These are phyloP conservation scores for Cichlasoma orientale DNA, from an alignment of 2,797 vertebrate genomes.

Conservation along the genomic window DNA sequence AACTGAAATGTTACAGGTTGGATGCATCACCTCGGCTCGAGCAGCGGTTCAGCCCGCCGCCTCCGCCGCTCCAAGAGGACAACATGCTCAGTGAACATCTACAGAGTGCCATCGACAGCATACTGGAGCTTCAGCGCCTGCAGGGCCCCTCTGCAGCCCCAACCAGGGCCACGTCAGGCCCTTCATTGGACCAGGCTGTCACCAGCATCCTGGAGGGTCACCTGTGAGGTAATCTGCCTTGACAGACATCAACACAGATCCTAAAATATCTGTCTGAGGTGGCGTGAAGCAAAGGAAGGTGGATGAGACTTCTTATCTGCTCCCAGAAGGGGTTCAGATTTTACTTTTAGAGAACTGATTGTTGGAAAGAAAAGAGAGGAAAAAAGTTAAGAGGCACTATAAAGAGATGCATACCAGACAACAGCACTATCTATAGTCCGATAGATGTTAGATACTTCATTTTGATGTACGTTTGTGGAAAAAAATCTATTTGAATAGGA, in stretches of 20 bases:
- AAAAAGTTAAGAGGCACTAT: slow-evolving; percentile 60
- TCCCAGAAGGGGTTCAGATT: slow-evolving; percentile 41
- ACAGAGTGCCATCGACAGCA: slow-evolving; percentile 87
- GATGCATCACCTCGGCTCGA: slow-evolving; percentile 57
- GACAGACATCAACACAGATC: slow-evolving; percentile 9
- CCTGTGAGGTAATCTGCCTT: slow-evolving; percentile 63
- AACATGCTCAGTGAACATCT: slow-evolving; percentile 83
- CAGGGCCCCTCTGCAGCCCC: slow-evolving; percentile 75
- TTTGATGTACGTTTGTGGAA: slow-evolving; percentile 74
- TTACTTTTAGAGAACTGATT: slow-evolving; percentile 37
- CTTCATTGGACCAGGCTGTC: slow-evolving; percentile 78
- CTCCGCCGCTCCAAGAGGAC: slow-evolving; percentile 74
- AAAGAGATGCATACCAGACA: slow-evolving; percentile 69
- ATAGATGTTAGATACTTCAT: slow-evolving; percentile 77
- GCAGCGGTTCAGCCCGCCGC: slow-evolving; percentile 52
- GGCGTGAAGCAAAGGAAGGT: neutral
- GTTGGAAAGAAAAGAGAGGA: slow-evolving; percentile 29
- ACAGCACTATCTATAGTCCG: slow-evolving; percentile 69
- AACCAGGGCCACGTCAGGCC: slow-evolving; percentile 59
- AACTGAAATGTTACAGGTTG: slow-evolving; percentile 73
- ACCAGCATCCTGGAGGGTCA: slow-evolving; percentile 81
- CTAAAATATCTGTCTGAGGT: slow-evolving; percentile 23
- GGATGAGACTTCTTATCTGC: slow-evolving; percentile 33
- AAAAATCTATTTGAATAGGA: slow-evolving; percentile 74
- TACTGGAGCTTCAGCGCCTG: slow-evolving; percentile 84